Conservation (phyloP, 2,113 vertebrate species). For the Clarias macrocephalus region DNA sequence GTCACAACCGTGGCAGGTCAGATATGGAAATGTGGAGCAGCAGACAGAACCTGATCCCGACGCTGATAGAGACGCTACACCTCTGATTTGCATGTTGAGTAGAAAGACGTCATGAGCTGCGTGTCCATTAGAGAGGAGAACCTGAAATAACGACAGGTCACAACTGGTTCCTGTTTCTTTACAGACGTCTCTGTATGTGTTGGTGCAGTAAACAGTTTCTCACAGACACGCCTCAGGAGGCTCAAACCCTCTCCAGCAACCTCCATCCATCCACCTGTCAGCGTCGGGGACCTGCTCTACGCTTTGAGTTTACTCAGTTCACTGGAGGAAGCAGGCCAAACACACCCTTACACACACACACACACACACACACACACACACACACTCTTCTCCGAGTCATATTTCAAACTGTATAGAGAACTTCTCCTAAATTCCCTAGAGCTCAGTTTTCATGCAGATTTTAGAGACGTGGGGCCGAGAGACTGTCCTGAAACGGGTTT, state of each 20-base stretch:
- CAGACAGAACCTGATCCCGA: neutral
- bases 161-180: neutral
- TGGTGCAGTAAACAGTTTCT: neutral
- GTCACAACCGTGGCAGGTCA: neutral
- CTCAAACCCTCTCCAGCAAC: neutral
- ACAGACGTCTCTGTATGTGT: neutral
- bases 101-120: neutral
- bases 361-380: constrained; percentile 17
- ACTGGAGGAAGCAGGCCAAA: neutral
- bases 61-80: neutral
- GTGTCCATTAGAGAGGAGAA: neutral
- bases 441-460: neutral
- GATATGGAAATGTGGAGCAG: neutral
- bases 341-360: neutral
- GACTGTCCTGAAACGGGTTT: neutral
- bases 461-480: neutral
- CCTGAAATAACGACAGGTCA: neutral
- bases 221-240: neutral
- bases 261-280: neutral
- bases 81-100: neutral
- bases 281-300: neutral
- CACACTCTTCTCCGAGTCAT: neutral
- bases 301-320: neutral
- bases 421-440: neutral
- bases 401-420: neutral